Evolutionary conservation across 2,888 invertebrate species (phyloP), one percentile per base, ranked within the genome.

Genomic region (Melinopterus prodromus): DNA sequence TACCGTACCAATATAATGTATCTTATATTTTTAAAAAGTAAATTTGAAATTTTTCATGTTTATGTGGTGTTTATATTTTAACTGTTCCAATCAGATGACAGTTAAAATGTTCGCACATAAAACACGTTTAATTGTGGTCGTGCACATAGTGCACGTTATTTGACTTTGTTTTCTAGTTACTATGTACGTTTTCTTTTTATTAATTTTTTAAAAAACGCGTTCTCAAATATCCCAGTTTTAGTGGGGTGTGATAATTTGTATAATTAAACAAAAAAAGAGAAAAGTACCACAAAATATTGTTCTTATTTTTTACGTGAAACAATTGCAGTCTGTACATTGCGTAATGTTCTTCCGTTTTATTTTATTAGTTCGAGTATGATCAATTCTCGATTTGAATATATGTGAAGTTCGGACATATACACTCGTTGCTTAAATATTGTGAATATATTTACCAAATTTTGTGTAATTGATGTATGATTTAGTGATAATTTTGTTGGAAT

Each of bases 151-250:
- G 53, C 53, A 53, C 53, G 9, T 53, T 53, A 53, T 53, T 53
- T 12, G 53, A 53, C 53, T 53, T 53, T 12, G 53, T 53, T 53
- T 53, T 53, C 53, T 53, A 53, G 53, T 53, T 53, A 53, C 53
- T 53, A 53, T 53, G 12, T 53, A 53, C 12, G 12, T 53, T 53
- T 53, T 53, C 53, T 53, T 53, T 53, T 53, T 53, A 53, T 53
- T 53, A 53, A 53, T 53, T 53, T 53, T 53, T 53, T 53, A 53
- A 53, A 53, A 53, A 53, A 53, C 53, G 53, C 53, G 53, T 53
- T 53, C 12, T 53, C 26, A 74, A 36, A 84, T 86, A 86, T 89
- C 89, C 89, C 90, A 90, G 90, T 90, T 90, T 90, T 90, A 90
- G 87, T 90, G 90, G 89, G 86, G 87, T 85, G 87, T 80, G 84